phyloP scores from a whole-genome alignment of 1,140 invertebrate species.

The Dendrolimus kikuchii region DNA sequence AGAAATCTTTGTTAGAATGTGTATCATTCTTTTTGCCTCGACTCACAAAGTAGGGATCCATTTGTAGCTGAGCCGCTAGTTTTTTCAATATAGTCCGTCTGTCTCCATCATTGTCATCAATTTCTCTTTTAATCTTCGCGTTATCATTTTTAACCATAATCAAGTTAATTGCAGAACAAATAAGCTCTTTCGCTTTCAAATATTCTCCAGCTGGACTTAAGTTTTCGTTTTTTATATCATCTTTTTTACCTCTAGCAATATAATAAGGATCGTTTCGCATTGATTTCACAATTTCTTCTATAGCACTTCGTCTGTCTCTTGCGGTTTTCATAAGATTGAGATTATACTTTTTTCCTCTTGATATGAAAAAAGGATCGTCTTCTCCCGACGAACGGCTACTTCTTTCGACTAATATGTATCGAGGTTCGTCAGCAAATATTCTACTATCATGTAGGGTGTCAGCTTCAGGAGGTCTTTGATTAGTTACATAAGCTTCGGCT shows the following conservation, averaged over 20 bases:
- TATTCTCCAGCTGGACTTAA: conserved; percentile 25
- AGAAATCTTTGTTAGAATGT: conserved; percentile 14
- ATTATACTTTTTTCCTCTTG: conserved; percentile 54
- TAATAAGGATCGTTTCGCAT: conserved; percentile 62
- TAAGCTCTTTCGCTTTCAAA: conserved; percentile 43
- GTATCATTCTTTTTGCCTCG: conserved; percentile 52
- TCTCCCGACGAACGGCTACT: conserved; percentile 51
- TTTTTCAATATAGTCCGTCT: conserved; percentile 56
- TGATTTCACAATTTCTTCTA: conserved; percentile 59
- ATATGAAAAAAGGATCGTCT: conserved; percentile 57
- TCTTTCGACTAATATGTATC: conserved; percentile 58
- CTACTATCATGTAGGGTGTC: conserved; percentile 44
- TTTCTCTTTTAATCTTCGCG: conserved; percentile 40
- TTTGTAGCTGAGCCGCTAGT: conserved; percentile 52
- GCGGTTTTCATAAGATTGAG: conserved; percentile 24
- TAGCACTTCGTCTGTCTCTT: conserved; percentile 45
- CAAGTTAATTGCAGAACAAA: conserved; percentile 48
- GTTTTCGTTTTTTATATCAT: conserved; percentile 23
- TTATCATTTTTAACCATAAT: conserved; percentile 25
- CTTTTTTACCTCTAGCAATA: conserved; percentile 59
- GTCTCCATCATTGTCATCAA: conserved; percentile 43
- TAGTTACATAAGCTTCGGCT: conserved; percentile 16
- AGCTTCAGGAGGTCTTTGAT: conserved; percentile 16
- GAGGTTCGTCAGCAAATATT: conserved; percentile 59
- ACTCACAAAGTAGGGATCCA: conserved; percentile 60